Base-by-base conservation (phyloP, 2,113 vertebrate genomes). In the Scomber japonicus region DNA sequence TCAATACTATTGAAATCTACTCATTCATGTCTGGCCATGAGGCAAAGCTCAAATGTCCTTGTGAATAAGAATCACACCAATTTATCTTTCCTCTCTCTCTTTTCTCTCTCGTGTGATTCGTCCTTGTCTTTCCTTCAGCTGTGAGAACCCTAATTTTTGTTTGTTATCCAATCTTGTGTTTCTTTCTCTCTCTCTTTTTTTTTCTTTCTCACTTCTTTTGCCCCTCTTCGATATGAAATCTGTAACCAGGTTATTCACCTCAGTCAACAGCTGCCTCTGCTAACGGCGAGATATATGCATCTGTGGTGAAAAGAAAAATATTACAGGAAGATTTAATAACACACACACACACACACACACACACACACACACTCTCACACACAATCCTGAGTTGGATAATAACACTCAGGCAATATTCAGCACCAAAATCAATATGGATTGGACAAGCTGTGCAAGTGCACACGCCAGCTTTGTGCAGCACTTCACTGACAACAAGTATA, bases 1-100 rank as follows among this genome's bases (percentile, higher is more conserved):
- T 94, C 94, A 76, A 94, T 94, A 91, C 89, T 94, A 94, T 94
- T 93, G 94, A 92, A 95, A 94, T 91, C 79, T 88, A 92, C 90
- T 95, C 92, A 90, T 94, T 94, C 89, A 92, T 87, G 88, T 89
- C 87, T 90, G 91, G 86, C 84, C 66, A 74, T 59, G 87, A 92
- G 85, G 91, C 91, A 81, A 83, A 86, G 91, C 94, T 91, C 93
- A 93, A 85, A 94, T 87, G 89, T 94, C 93, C 91, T 93, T 92
- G 89, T 89, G 93, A 93, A 94, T 93, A 93, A 88, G 86, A 93
- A 93, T 93, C 86, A 88, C 83, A 54, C 30, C 48, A 79, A 89
- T 90, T 83, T 80, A 83, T 87, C 81, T 84, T 81, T 1, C 17
- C 46, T 5, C 53, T 35, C 44, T 35, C 69, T 71, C 66, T 55